phyloP scores from a whole-genome alignment of 2,888 invertebrate genomes.

The Platycnemis pennipes region DNA sequence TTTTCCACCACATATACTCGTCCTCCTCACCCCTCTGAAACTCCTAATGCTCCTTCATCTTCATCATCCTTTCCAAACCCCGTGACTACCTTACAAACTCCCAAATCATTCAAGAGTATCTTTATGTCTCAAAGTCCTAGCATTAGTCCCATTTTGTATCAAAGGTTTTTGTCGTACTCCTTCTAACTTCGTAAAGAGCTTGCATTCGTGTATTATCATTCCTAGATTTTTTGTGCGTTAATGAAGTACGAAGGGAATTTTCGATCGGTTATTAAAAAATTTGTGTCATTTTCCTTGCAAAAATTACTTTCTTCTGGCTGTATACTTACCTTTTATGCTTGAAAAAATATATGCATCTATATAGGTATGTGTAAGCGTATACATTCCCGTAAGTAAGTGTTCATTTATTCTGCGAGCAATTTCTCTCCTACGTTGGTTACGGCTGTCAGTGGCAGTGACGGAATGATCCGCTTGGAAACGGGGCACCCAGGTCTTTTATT shows the following conservation, averaged over 20 bases:
- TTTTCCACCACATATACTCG: neutral
- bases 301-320: too few species aligned
- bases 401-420: neutral
- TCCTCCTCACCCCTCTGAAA: neutral
- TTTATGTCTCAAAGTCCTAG: neutral
- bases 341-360: neutral
- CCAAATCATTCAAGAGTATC: neutral
- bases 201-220: neutral
- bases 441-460: conserved; percentile 36
- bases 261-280: too few species aligned
- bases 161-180: neutral
- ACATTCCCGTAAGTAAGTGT: neutral
- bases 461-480: neutral
- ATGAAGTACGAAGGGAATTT: too few species aligned
- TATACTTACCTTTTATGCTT: too few species aligned
- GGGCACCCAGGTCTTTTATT: neutral
- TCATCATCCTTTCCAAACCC: neutral
- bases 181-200: neutral
- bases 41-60: conserved; percentile 22
- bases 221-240: too few species aligned
- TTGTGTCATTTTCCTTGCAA: too few species aligned
- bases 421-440: neutral
- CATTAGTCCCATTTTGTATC: neutral
- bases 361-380: neutral
- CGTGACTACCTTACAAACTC: conserved; percentile 35